Base-by-base conservation (phyloP, 2,113 vertebrate genomes). In the Scomber colias region DNA sequence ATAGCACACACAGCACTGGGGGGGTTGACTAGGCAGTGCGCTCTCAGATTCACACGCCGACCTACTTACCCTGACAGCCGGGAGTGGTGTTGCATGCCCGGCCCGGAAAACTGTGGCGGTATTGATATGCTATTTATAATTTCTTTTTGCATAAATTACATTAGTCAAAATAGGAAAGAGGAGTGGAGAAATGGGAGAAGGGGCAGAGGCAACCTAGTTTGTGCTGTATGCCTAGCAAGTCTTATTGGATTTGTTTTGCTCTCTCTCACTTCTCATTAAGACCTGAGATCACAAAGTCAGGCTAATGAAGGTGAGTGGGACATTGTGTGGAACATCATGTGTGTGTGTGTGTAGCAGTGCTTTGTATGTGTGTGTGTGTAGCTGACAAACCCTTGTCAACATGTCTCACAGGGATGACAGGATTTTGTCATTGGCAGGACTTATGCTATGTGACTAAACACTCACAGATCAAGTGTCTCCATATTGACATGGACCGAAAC, bases 91-190 rank as follows among this genome's bases (percentile, higher is more conserved):
- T 82, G 77, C 88, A 87, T 82, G 81, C 81, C 82, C 82, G 45
- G 88, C 87, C 87, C 74, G 78, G 82, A 92, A 92, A 89, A 89
- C 80, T 84, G 65, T 78, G 82, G 69, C 65, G 12, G 84, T 92
- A 92, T 93, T 89, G 90, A 93, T 93, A 92, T 92, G 87, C 90
- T 94, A 93, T 93, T 94, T 93, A 93, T 93, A 95, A 93, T 89
- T 92, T 84, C 77, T 77, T 80, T 88, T 91, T 91, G 93, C 90
- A 94, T 95, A 93, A 92, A 94, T 93, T 93, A 91, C 87, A 93
- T 91, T 92, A 90, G 89, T 89, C 85, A 90, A 92, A 93, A 91
- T 71, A 56, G 85, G 61, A 82, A 83, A 74, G 60, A 77, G 78
- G 24, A 80, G 55, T 69, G 71, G 63, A 68, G 63, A 53, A 79